These are phyloP conservation scores for Holacanthus passer DNA, from an alignment of 2,113 vertebrate species.

Conservation along the genomic window DNA sequence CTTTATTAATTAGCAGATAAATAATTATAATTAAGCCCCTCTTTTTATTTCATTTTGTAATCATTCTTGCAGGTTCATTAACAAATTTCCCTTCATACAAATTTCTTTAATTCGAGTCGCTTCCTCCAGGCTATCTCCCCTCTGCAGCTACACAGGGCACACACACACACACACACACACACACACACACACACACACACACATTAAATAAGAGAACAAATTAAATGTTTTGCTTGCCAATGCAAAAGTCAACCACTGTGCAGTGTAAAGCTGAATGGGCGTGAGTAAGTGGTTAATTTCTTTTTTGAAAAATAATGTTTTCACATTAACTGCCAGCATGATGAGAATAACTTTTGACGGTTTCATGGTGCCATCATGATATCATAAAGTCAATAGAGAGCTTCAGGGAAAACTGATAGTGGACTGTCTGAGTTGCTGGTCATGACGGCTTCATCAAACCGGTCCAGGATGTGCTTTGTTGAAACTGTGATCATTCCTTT, in stretches of 20 bases:
- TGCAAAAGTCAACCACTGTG: not conserved
- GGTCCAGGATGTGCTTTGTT: conserved; percentile 4
- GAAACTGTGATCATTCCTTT: conserved; percentile 13
- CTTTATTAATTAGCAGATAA: conserved; percentile 6
- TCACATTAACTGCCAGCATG: conserved; percentile 33
- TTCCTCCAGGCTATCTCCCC: conserved; percentile 21
- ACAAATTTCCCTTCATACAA: not conserved
- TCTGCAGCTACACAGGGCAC: conserved; percentile 9
- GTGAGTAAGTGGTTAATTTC: conserved; percentile 4
- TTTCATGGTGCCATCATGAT: not conserved
- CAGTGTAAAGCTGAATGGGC: not conserved
- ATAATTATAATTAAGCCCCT: conserved; percentile 1
- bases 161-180: not conserved
- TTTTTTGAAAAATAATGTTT: conserved; percentile 40
- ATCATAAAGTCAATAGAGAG: not conserved
- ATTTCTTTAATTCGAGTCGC: conserved; percentile 6
- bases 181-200: conserved; percentile 21
- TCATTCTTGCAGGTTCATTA: not conserved
- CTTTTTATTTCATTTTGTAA: not conserved
- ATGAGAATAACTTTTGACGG: not conserved
- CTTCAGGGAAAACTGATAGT: not conserved
- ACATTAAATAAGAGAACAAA: not conserved
- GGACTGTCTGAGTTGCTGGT: not conserved
- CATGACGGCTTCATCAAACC: not conserved
- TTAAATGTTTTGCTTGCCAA: not conserved